Conservation (phyloP, 2,113 vertebrate species). For the Phocoena phocoena region DNA sequence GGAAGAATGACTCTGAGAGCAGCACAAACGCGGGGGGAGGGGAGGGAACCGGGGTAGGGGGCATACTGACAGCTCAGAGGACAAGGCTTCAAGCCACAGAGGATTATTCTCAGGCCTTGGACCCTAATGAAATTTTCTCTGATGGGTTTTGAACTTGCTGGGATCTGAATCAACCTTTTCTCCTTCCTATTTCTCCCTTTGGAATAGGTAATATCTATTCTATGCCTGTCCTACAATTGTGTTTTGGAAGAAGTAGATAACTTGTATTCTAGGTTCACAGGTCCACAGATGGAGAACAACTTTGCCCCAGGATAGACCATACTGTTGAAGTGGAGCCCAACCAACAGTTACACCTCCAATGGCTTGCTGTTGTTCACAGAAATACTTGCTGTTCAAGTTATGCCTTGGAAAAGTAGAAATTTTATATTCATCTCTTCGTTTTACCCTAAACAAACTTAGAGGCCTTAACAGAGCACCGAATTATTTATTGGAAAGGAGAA, state of each 20-base stretch:
- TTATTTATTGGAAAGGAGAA: not conserved
- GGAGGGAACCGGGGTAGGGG: too few species aligned
- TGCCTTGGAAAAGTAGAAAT: not conserved
- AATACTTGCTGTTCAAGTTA: not conserved
- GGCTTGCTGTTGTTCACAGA: not conserved
- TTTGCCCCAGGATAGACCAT: not conserved
- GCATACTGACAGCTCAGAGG: not conserved
- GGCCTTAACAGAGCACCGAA: not conserved
- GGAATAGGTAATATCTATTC: not conserved
- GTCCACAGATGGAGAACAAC: not conserved
- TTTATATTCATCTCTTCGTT: not conserved
- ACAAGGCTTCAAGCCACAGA: not conserved
- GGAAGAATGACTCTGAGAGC: not conserved
- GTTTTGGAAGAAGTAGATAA: not conserved
- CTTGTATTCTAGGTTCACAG: not conserved
- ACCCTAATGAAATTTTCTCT: not conserved
- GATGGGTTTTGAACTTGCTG: not conserved
- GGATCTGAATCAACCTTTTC: not conserved
- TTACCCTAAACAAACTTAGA: not conserved
- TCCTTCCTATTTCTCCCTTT: not conserved
- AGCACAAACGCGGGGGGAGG: not conserved
- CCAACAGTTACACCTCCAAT: rapidly evolving
- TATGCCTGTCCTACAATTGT: not conserved
- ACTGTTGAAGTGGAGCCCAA: not conserved
- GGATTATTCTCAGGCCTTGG: not conserved